Conservation (phyloP, 1,140 invertebrate species). For the Megalonaias nervosa region DNA sequence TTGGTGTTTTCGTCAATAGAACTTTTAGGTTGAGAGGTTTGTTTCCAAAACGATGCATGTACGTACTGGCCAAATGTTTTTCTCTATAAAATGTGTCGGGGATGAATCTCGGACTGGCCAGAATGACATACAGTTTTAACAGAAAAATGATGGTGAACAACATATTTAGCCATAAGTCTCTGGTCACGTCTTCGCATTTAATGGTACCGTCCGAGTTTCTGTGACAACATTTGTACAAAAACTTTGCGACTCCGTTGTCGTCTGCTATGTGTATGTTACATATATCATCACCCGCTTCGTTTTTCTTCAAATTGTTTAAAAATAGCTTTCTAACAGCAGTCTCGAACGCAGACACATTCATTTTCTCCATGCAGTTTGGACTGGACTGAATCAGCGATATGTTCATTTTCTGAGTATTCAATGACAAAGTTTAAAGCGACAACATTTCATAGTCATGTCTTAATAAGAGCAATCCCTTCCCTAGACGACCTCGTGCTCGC, state of each 20-base stretch:
- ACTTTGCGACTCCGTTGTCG: constrained; percentile 1
- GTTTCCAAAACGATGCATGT: not conserved
- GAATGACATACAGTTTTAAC: constrained; percentile 3
- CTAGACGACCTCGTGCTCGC: constrained; percentile 22
- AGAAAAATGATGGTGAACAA: not conserved
- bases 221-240: constrained; percentile 4
- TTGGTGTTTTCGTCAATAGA: not conserved
- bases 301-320: constrained; percentile 29
- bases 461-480: constrained; percentile 13
- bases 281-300: not conserved
- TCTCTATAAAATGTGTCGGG: constrained; percentile 6
- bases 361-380: not conserved
- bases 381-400: constrained; percentile 7
- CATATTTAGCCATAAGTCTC: constrained; percentile 8
- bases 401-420: constrained; percentile 5
- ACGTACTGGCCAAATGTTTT: not conserved
- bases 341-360: constrained; percentile 5
- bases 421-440: constrained; percentile 16
- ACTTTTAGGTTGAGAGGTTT: not conserved
- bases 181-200: not conserved
- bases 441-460: constrained; percentile 18
- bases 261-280: constrained; percentile 17
- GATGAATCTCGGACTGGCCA: constrained; percentile 8
- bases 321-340: constrained; percentile 11
- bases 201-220: not conserved